Base-by-base conservation (phyloP, 2,797 vertebrate genomes). In the Neosilurus mollespiculum region DNA sequence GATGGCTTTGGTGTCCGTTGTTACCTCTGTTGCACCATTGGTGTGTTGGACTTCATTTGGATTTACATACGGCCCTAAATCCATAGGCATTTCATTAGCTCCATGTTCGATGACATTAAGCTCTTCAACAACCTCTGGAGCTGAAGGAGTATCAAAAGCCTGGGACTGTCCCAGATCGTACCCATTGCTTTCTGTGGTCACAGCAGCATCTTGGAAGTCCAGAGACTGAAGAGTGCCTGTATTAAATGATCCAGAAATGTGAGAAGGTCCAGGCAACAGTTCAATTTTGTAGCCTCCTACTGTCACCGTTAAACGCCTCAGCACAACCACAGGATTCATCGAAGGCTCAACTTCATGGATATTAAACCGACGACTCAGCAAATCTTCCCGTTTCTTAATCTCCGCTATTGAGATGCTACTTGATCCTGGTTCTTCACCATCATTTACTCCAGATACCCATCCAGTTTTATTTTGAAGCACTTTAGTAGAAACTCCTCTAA, bases 221-320 rank as follows among this genome's bases (percentile, higher is more conserved):
- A 80, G 82, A 18, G 91, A 30, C 87, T 92, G 87, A 64, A 83
- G 86, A 0, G 73, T 66, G 14, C 86, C 88, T 0, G 90, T 72
- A 22, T 26, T 87, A 9, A 93, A 89, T 1, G 88, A 53, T 78
- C 92, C 93, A 3, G 86, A 82, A 0, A 72, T 22, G 30, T 89
- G 85, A 11, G 93, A 95, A 1, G 94, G 94, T 43, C 79, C 79
- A 70, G 79, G 79, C 66, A 81, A 59, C 65, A 95, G 89, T 88
- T 95, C 94, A 14, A 95, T 96, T 89, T 82, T 93, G 87, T 93
- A 95, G 81, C 94, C 95, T n/a, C 93, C 95, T n/a, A 95, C 94
- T 6, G 94, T 95, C 78, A 96, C 95, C 0, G 95, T 94, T 87
- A 95, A 78, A 78, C 92, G 89, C 83, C 92, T 92, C 83, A 95